These are phyloP conservation scores for Pelochelys cantorii DNA, from an alignment of 2,797 vertebrate genomes.

Conservation along the genomic window DNA sequence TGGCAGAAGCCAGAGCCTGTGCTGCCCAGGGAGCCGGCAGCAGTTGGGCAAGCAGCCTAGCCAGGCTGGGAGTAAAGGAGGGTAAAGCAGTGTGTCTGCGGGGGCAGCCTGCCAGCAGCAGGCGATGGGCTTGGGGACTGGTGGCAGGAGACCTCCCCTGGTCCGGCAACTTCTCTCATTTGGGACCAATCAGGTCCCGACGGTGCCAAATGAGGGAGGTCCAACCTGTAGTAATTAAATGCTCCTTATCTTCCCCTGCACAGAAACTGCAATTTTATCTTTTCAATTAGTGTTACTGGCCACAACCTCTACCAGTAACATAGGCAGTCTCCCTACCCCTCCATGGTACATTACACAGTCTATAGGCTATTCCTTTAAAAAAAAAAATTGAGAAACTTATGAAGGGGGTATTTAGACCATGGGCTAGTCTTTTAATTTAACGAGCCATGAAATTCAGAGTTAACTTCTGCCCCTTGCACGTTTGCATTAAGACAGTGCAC, in stretches of 20 bases:
- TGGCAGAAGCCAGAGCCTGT: too few relatives aligned
- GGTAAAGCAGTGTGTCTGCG: too few relatives aligned
- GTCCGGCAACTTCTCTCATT: too few relatives aligned
- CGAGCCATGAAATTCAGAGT: background rate
- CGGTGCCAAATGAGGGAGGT: too few relatives aligned
- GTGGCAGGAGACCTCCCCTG: too few relatives aligned
- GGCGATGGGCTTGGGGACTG: too few relatives aligned
- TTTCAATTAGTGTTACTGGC: background rate
- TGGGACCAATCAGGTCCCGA: too few relatives aligned
- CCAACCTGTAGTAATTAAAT: accelerated
- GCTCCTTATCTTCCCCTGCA: accelerated
- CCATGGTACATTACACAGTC: background rate
- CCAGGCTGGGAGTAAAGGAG: too few relatives aligned
- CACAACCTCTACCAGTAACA: background rate
- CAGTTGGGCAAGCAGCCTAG: too few relatives aligned
- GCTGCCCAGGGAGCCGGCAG: too few relatives aligned
- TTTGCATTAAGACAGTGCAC: background rate
- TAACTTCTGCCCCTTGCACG: background rate
- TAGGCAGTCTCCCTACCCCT: background rate
- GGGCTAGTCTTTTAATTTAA: background rate
- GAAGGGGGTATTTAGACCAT: background rate
- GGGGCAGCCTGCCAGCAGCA: too few relatives aligned
- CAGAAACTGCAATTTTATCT: background rate
- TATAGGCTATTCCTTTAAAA: background rate
- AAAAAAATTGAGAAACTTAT: background rate